Evolutionary conservation across 2,888 invertebrate species (phyloP).

Genomic region (Pachydiplax longipennis): DNA sequence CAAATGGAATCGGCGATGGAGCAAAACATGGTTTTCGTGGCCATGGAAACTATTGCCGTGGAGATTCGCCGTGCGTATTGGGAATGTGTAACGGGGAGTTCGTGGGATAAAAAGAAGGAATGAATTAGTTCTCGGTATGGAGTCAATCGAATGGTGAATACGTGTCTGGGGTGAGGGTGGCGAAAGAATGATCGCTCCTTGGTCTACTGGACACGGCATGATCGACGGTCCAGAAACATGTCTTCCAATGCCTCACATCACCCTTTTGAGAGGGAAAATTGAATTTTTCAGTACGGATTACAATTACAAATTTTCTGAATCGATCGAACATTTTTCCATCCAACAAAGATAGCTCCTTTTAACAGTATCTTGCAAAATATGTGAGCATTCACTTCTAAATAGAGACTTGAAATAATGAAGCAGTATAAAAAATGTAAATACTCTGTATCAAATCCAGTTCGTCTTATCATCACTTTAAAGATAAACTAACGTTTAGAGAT

Average conservation of each 20-base stretch:
- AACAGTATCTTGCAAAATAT: too few relatives aligned
- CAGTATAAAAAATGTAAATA: too few relatives aligned
- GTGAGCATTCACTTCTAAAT: too few relatives aligned
- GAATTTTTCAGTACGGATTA: neutral
- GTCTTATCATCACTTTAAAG: too few relatives aligned
- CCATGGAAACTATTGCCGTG: neutral
- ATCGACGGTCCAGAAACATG: neutral
- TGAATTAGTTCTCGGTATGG: slow-evolving; percentile 26
- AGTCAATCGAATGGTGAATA: neutral
- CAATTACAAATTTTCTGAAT: too few relatives aligned
- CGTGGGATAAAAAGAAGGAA: neutral
- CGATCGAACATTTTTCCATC: too few relatives aligned
- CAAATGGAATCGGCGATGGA: neutral
- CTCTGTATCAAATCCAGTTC: too few relatives aligned
- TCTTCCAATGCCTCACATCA: neutral
- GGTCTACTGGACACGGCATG: slow-evolving; percentile 16
- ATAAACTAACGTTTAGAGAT: too few relatives aligned
- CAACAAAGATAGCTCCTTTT: too few relatives aligned
- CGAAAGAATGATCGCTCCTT: neutral
- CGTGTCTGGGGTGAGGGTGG: neutral
- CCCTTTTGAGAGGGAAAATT: neutral
- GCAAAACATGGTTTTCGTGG: neutral
- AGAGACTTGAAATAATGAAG: too few relatives aligned
- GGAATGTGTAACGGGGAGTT: neutral
- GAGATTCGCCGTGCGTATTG: neutral